Evolutionary conservation across 2,113 vertebrate species (phyloP), one percentile per base, ranked within the genome.

Genomic region (Ochotona curzoniae): DNA sequence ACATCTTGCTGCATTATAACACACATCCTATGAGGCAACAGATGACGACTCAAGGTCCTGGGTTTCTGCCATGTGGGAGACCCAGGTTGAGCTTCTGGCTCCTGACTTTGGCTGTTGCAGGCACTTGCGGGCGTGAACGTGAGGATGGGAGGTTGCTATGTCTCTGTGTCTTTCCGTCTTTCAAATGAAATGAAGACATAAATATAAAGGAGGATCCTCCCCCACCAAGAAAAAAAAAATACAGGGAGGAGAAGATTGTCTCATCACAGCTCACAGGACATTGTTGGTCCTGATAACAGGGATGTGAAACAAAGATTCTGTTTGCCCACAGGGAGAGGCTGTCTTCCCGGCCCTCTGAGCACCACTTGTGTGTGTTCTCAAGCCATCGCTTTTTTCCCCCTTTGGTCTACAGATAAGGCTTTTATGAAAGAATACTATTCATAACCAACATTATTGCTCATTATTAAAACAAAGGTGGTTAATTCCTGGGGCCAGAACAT

Each of bases 251-350:
- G 51, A 82, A 35, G 49, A 38, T 2, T n/a, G 11, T 8, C 38
- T 20, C 44, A 13, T 57, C 44, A 8, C 35, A 38, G 76, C 51
- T n/a, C 10, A 21, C 49, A 75, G 76, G 75, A 54, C 63, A 2
- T 28, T n/a, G 67, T 32, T 14, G 4, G n/a, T 28, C 73, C 44
- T 69, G 54, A 66, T 69, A 74, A 70, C 7, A 7, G 18, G 26
- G 44, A 30, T 57, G 26, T 60, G 32, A 86, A 88, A 18, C 67
- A 92, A 78, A 61, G 32, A 90, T 61, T 84, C 60, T 95, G 83
- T 96, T 95, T 96, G 87, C 74, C 35, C 54, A 95, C 13, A 18
- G 90, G 96, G 94, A 87, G 92, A 35, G 79, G 85, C 49, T 49
- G 30, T 78, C 26, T 35, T 60, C 30, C 60, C 20, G n/a, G 26